Percentiles rank a stretch among this genome's conserved stretches.
Evolutionary conservation across 2,113 vertebrate species (phyloP).

Genomic region (Accipiter virgatus): DNA sequence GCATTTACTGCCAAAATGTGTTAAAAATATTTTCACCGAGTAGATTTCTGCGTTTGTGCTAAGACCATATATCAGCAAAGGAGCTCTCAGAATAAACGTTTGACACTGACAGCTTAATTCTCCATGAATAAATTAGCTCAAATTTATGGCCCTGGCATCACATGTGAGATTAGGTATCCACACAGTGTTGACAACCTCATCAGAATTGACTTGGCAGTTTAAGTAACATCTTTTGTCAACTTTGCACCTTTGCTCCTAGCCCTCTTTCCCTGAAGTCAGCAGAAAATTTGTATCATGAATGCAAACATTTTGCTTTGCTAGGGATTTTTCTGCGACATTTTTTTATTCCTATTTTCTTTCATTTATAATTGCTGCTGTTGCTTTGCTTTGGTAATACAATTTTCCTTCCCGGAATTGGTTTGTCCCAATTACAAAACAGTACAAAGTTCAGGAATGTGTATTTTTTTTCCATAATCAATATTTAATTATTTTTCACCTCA

Average conservation of each 20-base stretch:
- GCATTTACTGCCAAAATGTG: neutral
- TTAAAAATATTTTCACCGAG: constrained; percentile 6
- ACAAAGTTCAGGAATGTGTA: neutral
- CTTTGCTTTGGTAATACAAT: neutral
- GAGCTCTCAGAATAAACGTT: neutral
- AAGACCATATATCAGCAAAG: neutral
- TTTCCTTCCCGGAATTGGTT: neutral
- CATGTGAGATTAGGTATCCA: neutral
- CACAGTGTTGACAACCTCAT: neutral
- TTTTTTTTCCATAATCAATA: neutral
- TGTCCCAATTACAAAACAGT: neutral
- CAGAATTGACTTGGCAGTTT: constrained; percentile 1
- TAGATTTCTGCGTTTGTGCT: neutral
- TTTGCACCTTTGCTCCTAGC: neutral
- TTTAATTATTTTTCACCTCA: neutral
- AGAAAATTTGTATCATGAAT: neutral
- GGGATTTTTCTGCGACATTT: neutral
- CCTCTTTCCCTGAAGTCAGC: neutral
- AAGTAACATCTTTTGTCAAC: constrained; percentile 26
- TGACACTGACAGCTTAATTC: constrained; percentile 6
- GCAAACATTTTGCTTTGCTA: neutral
- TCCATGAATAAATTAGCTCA: constrained; percentile 17
- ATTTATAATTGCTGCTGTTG: neutral
- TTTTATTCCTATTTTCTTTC: neutral
- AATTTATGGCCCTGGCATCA: neutral